Base-by-base conservation (phyloP, 1,140 invertebrate species). In the Brachionus angularis region DNA sequence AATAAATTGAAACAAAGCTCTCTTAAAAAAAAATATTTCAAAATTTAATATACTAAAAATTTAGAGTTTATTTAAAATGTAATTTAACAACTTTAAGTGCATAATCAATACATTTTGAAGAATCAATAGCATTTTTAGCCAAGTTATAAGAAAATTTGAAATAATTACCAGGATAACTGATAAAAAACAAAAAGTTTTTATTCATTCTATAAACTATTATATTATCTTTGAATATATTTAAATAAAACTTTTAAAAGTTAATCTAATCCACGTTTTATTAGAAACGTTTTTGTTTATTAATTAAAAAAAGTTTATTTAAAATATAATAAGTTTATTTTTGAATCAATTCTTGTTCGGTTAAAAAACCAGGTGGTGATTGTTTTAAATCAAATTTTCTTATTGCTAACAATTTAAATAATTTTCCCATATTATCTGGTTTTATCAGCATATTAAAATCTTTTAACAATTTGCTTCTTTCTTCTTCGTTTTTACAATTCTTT, bases 351-450 rank as follows among this genome's bases (percentile, higher is more conserved):
- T 16, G 4, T 5, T 50, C 29, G 27, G 12, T 10, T 21, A 7
- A 33, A 29, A 67, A 67, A 36, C 62, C 62, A 2, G 42, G 39
- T 47, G 62, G 62, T 33, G 7, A 21, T 47, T 47, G 42, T 36
- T 29, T 67, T 7, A 47, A 33, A 23, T 67, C 62, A 67, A 67
- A 67, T 50, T 67, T 67, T 14, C 62, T 27, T 2, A 67, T 46
- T 34, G 62, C 33, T 16, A 67, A 29, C 7, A 67, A n/a, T 29
- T 47, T 47, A 42, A 70, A 70, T 52, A 46, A 4, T 34, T 50
- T 34, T 18, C 67, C 67, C 67, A 70, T 70, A 29, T 70, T 16
- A 5, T 36, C 29, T 12, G 31, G 47, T 52, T 50, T 42, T 10
- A 70, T 29, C 5, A 70, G 36, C 21, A 50, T n/a, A 16, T 70